phyloP scores from a whole-genome alignment of 2,888 invertebrate genomes.

The Colostygia pectinataria region DNA sequence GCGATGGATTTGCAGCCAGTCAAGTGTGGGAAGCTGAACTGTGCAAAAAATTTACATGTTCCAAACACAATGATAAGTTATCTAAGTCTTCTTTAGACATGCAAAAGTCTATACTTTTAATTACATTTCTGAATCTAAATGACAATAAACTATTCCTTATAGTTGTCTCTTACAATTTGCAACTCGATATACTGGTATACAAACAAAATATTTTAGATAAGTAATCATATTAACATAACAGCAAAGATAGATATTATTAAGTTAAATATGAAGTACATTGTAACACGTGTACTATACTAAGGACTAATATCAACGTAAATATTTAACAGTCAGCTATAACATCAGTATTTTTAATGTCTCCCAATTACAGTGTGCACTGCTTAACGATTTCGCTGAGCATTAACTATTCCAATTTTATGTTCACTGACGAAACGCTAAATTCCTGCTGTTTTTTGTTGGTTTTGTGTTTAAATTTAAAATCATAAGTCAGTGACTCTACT shows the following conservation, averaged over 20 bases:
- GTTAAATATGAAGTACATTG: conserved; percentile 61
- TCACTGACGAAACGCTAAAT: conserved; percentile 65
- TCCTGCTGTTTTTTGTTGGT: conserved; percentile 32
- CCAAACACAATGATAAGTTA: too few relatives aligned
- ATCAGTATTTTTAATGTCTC: conserved; percentile 77
- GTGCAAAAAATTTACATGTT: too few relatives aligned
- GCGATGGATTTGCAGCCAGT: too few relatives aligned
- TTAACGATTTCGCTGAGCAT: conserved; percentile 79
- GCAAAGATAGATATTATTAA: conserved; percentile 22
- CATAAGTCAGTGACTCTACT: neutral
- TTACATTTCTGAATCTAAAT: too few relatives aligned
- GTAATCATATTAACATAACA: neutral
- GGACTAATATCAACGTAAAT: conserved; percentile 74
- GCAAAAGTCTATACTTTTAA: too few relatives aligned
- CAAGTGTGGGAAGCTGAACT: too few relatives aligned
- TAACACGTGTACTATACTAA: conserved; percentile 70
- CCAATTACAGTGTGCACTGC: conserved; percentile 77
- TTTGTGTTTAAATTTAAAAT: conserved; percentile 7
- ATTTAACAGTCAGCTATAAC: conserved; percentile 79
- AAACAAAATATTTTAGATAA: too few relatives aligned
- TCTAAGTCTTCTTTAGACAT: too few relatives aligned
- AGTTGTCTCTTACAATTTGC: too few relatives aligned
- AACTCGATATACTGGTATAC: too few relatives aligned
- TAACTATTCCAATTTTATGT: conserved; percentile 82
- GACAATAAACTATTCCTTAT: too few relatives aligned